Base-by-base conservation (phyloP, 2,113 vertebrate species). In the Podiceps cristatus region DNA sequence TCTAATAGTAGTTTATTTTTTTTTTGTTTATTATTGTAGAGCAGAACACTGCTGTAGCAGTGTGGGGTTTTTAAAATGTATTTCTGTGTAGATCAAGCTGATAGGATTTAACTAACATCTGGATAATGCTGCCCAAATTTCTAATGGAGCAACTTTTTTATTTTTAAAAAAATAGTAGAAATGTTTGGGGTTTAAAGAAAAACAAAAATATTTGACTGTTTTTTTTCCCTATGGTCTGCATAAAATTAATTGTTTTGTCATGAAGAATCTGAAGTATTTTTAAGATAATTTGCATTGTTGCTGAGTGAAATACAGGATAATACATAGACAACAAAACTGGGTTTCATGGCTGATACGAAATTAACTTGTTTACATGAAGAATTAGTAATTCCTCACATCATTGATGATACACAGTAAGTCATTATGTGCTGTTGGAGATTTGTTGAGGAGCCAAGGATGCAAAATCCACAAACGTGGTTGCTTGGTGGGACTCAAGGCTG, bases 231-330 rank as follows among this genome's bases (percentile, higher is more conserved):
- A 2, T 74, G 10, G 13, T 24, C 33, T 89, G 3, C 15, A 16
- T 93, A 44, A 83, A 82, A 19, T 25, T 9, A 78, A 53, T 71
- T 78, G 18, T 49, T 89, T 91, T 31, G 8, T 81, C 19, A 17
- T 78, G 47, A 82, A 59, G 25, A 86, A 72, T 37, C 3, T 29
- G 28, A 78, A 68, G 3, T 59, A 24, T 79, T 93, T 88, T 85
- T 15, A 64, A 93, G 11, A 5, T 95, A 3, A 81, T 74, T 49
- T 72, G 7, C 28, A 4, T 64, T 64, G 4, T 90, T 90, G 15
- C 17, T 92, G 45, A 44, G 18, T 89, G 69, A 92, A 94, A 79
- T 64, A 37, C 13, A 75, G 25, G 33, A n/a, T 88, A 64, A 82
- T 35, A 10, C 13, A 27, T 72, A 53, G 64, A 62, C 7, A 72